Evolutionary conservation across 2,797 vertebrate species (phyloP).

Genomic region (Sternotherus odoratus): DNA sequence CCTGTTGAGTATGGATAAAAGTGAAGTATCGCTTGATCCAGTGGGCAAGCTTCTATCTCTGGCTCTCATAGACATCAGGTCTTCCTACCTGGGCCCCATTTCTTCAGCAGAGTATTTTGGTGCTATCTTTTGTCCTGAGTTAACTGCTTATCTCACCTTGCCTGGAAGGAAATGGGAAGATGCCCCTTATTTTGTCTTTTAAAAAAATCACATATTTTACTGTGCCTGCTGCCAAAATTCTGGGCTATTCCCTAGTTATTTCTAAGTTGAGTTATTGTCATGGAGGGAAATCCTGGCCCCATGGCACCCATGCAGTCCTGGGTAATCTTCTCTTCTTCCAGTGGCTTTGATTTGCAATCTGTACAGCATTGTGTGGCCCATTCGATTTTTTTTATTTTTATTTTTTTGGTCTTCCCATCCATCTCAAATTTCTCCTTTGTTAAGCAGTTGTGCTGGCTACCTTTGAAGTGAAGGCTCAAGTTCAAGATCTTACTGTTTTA

Average conservation of each 20-base stretch:
- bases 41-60: not conserved
- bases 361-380: not conserved
- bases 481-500: slow-evolving; percentile 62
- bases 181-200: not conserved
- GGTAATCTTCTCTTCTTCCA: not conserved
- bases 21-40: not conserved
- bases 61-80: not conserved
- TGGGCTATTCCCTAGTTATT: not conserved
- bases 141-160: not conserved
- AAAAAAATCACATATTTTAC: not conserved
- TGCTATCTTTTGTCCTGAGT: not conserved
- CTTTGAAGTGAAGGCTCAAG: slow-evolving; percentile 67
- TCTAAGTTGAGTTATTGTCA: not conserved
- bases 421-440: not conserved
- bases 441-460: not conserved
- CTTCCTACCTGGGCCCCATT: not conserved
- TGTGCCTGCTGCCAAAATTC: not conserved
- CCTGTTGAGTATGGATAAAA: not conserved
- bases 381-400: not conserved
- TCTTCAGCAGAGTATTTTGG: not conserved
- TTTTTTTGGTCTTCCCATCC: not conserved
- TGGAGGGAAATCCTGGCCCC: not conserved
- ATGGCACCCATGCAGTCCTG: not conserved
- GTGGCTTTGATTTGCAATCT: not conserved
- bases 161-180: not conserved